phyloP scores from a whole-genome alignment of 2,113 vertebrate genomes.

The Burhinus oedicnemus region DNA sequence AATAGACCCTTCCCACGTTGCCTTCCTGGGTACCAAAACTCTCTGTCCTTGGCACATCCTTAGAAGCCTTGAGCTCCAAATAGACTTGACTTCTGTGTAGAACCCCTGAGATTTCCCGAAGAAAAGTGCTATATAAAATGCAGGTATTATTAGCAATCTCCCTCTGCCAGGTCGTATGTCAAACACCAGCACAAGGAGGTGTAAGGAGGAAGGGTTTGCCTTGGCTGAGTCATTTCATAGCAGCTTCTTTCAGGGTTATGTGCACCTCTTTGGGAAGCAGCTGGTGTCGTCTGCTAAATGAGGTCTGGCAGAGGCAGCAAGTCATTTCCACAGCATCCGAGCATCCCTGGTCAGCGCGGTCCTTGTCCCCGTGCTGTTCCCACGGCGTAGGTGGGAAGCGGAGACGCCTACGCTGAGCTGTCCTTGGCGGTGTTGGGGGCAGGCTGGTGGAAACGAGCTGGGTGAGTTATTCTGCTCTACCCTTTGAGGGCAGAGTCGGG shows the following conservation, averaged over 20 bases:
- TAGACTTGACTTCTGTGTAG: background rate
- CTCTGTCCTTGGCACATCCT: conserved; percentile 36
- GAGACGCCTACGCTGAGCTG: rapidly evolving
- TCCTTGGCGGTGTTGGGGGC: background rate
- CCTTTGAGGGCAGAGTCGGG: background rate
- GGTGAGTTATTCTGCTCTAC: background rate
- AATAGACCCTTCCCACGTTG: background rate
- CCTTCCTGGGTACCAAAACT: conserved; percentile 18
- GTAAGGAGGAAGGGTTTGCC: conserved; percentile 15
- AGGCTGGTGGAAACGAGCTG: background rate
- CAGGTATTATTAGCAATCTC: background rate
- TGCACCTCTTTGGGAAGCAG: background rate
- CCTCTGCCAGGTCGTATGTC: conserved; percentile 7
- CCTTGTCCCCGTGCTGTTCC: background rate
- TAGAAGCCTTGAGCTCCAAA: conserved; percentile 49
- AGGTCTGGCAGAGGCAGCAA: background rate
- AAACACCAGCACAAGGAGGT: background rate
- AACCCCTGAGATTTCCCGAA: background rate
- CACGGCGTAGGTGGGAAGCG: rapidly evolving
- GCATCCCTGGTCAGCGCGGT: background rate
- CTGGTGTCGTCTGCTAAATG: background rate
- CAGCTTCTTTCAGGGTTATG: background rate
- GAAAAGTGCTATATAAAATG: background rate
- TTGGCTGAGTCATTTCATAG: background rate
- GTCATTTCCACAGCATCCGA: background rate